Evolutionary conservation across 2,888 invertebrate genomes (phyloP), one percentile per base, ranked within the genome.

Genomic region (Antitype chi): DNA sequence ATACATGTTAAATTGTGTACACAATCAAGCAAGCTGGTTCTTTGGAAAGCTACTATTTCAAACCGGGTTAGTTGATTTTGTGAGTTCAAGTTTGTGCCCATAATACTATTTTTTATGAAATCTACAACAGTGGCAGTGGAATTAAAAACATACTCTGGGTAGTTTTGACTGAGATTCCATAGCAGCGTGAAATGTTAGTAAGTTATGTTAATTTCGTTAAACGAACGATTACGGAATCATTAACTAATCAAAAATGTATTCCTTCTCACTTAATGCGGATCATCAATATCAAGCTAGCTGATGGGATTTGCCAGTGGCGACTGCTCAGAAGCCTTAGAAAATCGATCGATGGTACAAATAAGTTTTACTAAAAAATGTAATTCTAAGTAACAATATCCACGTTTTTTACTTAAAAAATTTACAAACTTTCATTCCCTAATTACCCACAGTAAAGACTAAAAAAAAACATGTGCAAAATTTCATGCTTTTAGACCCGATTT

Each of bases 171-270:
- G 86, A 55, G 73, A 38, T 66, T 81, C 88, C 88, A 81, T 55
- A 83, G 95, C 95, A 93, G 96, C 96, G 88, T 95, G 95, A 85
- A 94, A 92, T 75, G 81, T 85, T 57, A 75, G 52, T 20, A 68
- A 43, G 20, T 25, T 55, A 52, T 38, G 38, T 76, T 66, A 67
- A 49, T 49, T 49, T 20, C n/a, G 23, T 57, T 38, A 13, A 28
- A 60, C 8, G 20, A 20, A 70, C n/a, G 8, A 13, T 72, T 43
- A 43, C 15, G 2, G 3, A 15, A 23, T 23, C 23, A 17, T 38
- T 28, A 23, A 11, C 11, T 63, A 25, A 25, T 43, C 1, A 47
- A 23, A 23, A 32, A 32, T 32, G 23, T 11, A 13, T 32, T 60
- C 20, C 11, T 62, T 62, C 32, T 60, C 23, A 62, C 32, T 32